Conservation (phyloP, 2,888 invertebrate species). For the Alcis repandata region DNA sequence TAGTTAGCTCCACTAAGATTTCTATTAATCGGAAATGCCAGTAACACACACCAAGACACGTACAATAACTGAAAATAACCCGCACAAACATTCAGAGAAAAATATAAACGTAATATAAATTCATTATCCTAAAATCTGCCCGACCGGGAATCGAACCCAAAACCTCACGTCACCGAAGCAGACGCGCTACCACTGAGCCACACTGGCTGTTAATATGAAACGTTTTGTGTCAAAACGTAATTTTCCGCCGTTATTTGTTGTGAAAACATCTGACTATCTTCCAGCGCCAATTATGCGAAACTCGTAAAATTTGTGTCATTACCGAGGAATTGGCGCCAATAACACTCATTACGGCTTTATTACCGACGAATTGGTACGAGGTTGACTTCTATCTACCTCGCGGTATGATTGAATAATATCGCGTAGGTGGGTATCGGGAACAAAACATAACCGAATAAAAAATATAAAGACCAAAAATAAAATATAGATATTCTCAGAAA, state of each 20-base stretch:
- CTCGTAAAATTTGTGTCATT: conserved; percentile 2
- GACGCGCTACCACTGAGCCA: too few relatives aligned
- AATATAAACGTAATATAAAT: too few relatives aligned
- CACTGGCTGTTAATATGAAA: neutral
- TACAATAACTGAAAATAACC: too few relatives aligned
- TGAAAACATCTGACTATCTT: neutral
- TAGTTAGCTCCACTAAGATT: too few relatives aligned
- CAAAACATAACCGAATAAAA: neutral
- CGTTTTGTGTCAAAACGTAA: neutral
- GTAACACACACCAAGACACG: too few relatives aligned
- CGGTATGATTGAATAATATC: neutral
- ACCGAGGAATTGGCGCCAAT: neutral
- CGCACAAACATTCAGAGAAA: too few relatives aligned
- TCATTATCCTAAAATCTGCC: too few relatives aligned
- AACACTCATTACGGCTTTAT: neutral
- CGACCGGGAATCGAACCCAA: too few relatives aligned
- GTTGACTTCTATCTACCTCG: neutral
- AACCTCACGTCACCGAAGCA: too few relatives aligned
- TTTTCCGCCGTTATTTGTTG: neutral
- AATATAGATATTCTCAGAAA: too few relatives aligned
- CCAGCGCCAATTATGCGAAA: neutral
- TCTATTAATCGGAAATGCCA: too few relatives aligned
- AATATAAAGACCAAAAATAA: neutral
- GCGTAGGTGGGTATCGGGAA: neutral
- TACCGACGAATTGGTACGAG: neutral